Conservation (phyloP, 2,797 vertebrate species). For the Podargus strigoides region DNA sequence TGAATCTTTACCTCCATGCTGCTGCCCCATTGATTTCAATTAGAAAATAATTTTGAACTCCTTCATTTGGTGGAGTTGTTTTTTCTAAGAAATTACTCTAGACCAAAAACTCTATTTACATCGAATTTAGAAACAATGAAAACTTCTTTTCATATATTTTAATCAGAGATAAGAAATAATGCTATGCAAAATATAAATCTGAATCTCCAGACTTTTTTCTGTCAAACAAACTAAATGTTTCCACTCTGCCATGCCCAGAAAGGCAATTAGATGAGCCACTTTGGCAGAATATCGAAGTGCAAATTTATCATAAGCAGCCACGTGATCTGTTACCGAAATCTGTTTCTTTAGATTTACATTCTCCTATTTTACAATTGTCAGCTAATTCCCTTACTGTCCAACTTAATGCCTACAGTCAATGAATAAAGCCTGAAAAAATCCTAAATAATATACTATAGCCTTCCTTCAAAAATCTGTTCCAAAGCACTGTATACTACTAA, state of each 20-base stretch:
- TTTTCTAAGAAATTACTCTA: neutral
- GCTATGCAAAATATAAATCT: neutral
- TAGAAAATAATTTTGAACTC: neutral
- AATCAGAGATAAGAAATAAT: neutral
- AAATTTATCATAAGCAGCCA: neutral
- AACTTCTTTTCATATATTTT: neutral
- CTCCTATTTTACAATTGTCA: neutral
- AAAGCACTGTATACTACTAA: neutral
- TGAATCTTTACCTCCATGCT: neutral
- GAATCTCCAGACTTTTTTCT: neutral
- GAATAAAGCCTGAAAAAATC: neutral
- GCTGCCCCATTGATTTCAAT: neutral
- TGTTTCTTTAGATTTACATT: neutral
- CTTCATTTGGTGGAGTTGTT: neutral
- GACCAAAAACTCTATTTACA: neutral
- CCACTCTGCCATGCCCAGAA: neutral
- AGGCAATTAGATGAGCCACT: neutral
- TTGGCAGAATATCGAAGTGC: neutral
- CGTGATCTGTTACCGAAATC: neutral
- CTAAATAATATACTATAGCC: neutral
- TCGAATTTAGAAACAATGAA: neutral
- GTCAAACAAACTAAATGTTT: neutral
- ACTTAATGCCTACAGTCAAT: neutral
- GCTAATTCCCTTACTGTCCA: neutral
- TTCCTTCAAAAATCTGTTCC: neutral